phyloP scores from a whole-genome alignment of 2,113 vertebrate genomes.

The Peromyscus polionotus region DNA sequence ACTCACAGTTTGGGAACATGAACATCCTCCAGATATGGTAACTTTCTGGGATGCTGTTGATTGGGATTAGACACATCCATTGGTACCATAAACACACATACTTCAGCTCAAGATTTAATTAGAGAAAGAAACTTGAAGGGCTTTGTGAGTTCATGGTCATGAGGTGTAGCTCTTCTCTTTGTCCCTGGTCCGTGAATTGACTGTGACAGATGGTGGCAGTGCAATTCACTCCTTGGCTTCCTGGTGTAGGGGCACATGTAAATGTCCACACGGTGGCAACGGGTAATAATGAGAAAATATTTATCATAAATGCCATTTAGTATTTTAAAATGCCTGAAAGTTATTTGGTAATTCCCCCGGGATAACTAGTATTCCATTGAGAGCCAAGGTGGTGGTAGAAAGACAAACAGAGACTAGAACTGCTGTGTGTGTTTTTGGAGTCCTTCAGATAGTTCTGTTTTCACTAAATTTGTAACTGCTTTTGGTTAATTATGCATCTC shows the following conservation, averaged over 20 bases:
- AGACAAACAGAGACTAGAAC: not conserved
- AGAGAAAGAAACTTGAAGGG: not conserved
- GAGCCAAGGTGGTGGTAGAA: not conserved
- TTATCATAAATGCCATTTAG: not conserved
- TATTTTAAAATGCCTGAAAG: not conserved
- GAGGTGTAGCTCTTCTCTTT: not conserved
- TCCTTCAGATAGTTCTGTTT: not conserved
- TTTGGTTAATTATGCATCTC: not conserved
- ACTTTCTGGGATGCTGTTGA: fast-evolving
- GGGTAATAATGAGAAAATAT: not conserved
- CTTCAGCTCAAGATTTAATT: not conserved
- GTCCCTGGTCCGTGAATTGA: not conserved
- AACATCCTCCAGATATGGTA: not conserved
- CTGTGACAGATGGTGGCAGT: not conserved
- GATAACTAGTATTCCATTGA: not conserved
- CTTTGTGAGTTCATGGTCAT: not conserved
- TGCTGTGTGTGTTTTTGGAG: not conserved
- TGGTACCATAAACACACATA: too few relatives aligned
- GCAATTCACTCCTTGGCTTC: too few relatives aligned
- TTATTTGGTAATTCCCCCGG: not conserved
- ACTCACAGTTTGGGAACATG: not conserved
- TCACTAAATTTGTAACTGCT: not conserved
- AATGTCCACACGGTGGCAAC: too few relatives aligned
- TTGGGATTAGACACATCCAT: not conserved
- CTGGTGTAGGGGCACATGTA: fast-evolving